Conservation (phyloP, 2,888 invertebrate genomes). For the Andrena flavipes region DNA sequence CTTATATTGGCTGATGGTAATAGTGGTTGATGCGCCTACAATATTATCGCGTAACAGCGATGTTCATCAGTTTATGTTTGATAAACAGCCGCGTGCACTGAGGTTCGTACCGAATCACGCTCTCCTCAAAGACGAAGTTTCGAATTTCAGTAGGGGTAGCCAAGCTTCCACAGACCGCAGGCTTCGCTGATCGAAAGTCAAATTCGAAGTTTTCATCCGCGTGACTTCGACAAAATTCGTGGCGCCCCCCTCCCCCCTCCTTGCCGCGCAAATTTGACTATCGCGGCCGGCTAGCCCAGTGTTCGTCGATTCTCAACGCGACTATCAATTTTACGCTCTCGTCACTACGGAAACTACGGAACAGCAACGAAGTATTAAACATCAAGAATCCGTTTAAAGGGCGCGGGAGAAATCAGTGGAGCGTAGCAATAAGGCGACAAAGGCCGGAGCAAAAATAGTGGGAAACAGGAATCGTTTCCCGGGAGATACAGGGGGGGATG, state of each 20-base stretch:
- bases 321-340: no score
- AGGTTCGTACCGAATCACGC: constrained; percentile 46
- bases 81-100: constrained; percentile 35
- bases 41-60: constrained; percentile 1
- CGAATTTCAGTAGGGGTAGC: constrained; percentile 27
- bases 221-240: constrained; percentile 31
- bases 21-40: constrained; percentile 1
- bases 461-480: neutral
- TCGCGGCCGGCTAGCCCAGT: neutral
- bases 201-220: constrained; percentile 44
- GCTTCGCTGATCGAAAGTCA: constrained; percentile 37
- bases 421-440: neutral
- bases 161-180: constrained; percentile 28
- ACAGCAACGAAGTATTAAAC: no score
- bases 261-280: neutral
- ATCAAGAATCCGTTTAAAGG: neutral
- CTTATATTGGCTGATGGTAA: neutral
- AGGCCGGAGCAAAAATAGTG: neutral
- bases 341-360: no score
- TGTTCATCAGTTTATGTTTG: constrained; percentile 50
- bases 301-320: neutral
- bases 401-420: neutral
- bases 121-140: constrained; percentile 41
- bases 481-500: neutral
- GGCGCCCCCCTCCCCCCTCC: neutral